Evolutionary conservation across 2,888 invertebrate genomes (phyloP).

Genomic region (Ochlodes sylvanus): DNA sequence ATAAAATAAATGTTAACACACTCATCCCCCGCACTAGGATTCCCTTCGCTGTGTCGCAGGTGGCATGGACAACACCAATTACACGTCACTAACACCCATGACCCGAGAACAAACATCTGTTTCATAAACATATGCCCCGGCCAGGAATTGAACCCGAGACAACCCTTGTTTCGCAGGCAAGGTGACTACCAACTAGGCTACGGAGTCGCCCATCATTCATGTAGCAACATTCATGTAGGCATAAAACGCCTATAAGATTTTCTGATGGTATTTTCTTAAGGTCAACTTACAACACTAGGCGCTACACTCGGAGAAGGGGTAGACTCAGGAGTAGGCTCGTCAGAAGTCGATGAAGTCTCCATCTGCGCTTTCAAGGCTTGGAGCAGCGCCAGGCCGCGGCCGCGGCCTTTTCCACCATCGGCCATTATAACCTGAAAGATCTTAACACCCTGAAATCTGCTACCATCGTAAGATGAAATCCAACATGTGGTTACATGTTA

Average conservation of each 20-base stretch:
- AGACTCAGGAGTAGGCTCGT: conserved; percentile 53
- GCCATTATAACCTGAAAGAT: conserved; percentile 56
- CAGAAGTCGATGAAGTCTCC: conserved; percentile 51
- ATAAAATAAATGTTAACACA: too few relatives aligned
- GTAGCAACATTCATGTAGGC: not conserved
- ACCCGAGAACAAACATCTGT: too few relatives aligned
- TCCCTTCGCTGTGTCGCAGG: too few relatives aligned
- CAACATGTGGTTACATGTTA: not conserved
- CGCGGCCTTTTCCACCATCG: conserved; percentile 66
- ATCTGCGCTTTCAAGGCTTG: conserved; percentile 65
- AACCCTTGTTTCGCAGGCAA: too few relatives aligned
- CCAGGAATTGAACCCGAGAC: too few relatives aligned
- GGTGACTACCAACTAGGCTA: too few relatives aligned
- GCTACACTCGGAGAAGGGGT: conserved; percentile 55
- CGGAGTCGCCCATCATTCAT: not conserved
- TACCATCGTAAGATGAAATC: not conserved
- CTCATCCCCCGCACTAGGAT: too few relatives aligned
- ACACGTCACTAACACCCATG: too few relatives aligned
- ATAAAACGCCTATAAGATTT: not conserved
- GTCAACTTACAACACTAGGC: conserved; percentile 59
- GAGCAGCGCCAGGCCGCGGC: conserved; percentile 70
- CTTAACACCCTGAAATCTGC: not conserved
- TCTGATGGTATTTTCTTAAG: not conserved
- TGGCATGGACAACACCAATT: too few relatives aligned
- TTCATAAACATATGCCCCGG: too few relatives aligned